These are phyloP conservation scores for Babyrousa celebensis DNA, from an alignment of 2,797 vertebrate genomes.

Conservation along the genomic window DNA sequence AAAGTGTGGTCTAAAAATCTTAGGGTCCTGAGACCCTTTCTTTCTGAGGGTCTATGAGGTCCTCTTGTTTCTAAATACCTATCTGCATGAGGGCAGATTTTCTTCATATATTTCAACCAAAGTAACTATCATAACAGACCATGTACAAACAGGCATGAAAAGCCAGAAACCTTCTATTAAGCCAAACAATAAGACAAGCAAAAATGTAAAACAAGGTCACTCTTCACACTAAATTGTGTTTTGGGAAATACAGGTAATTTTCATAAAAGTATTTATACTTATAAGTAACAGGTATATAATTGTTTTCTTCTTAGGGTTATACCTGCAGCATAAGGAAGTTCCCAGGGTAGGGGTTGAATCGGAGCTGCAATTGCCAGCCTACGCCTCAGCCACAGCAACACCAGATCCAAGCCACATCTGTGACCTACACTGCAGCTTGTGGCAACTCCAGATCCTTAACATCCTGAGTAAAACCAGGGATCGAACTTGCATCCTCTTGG, in stretches of 20 bases:
- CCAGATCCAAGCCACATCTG: too few relatives aligned
- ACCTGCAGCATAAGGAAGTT: too few relatives aligned
- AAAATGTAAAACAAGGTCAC: constrained; percentile 42
- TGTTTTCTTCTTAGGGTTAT: background rate
- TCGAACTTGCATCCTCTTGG: too few relatives aligned
- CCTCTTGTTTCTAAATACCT: background rate
- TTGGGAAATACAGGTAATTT: constrained; percentile 45
- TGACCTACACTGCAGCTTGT: too few relatives aligned
- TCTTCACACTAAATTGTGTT: constrained; percentile 38
- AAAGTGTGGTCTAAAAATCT: background rate
- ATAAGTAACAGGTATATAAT: background rate
- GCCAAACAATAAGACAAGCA: background rate
- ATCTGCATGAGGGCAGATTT: background rate
- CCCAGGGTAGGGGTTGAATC: too few relatives aligned
- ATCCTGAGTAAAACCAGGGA: too few relatives aligned
- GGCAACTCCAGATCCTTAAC: too few relatives aligned
- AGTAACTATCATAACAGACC: background rate
- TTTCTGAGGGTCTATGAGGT: background rate
- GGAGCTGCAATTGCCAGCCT: too few relatives aligned
- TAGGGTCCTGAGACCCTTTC: background rate
- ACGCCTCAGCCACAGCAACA: too few relatives aligned
- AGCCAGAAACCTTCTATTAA: background rate
- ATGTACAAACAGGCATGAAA: constrained; percentile 54
- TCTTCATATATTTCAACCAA: constrained; percentile 49
- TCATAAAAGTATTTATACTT: constrained; percentile 52